phyloP scores from a whole-genome alignment of 2,797 vertebrate species.

The Rhadinocentrus ornatus region DNA sequence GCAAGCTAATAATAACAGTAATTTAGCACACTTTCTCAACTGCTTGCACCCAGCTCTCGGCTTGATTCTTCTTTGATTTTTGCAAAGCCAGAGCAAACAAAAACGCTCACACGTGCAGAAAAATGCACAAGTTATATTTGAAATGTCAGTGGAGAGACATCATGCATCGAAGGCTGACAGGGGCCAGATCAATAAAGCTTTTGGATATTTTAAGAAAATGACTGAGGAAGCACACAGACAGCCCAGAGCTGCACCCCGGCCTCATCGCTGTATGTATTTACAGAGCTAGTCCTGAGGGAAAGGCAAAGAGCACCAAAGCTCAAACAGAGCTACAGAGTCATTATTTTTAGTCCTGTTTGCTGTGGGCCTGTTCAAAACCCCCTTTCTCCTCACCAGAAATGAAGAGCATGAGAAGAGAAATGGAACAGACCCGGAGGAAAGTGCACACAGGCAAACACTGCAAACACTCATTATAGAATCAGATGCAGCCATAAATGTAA shows the following conservation, averaged over 20 bases:
- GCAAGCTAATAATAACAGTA: slow-evolving; percentile 68
- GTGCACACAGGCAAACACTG: slow-evolving; percentile 38
- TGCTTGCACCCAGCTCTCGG: slow-evolving; percentile 19
- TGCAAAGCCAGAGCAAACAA: slow-evolving; percentile 36
- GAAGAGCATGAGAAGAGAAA: slow-evolving; percentile 66
- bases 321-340: slow-evolving; percentile 81
- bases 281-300: slow-evolving; percentile 79
- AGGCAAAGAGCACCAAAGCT: slow-evolving; percentile 79
- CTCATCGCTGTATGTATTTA: slow-evolving; percentile 71
- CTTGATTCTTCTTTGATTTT: slow-evolving; percentile 35
- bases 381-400: slow-evolving; percentile 68
- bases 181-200: slow-evolving; percentile 77
- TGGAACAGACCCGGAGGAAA: slow-evolving; percentile 59
- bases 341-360: slow-evolving; percentile 87
- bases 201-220: slow-evolving; percentile 81
- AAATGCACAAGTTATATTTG: slow-evolving; percentile 28
- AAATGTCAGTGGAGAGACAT: slow-evolving; percentile 53
- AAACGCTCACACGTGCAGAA: slow-evolving; percentile 10
- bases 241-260: slow-evolving; percentile 59
- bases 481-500: slow-evolving; percentile 59
- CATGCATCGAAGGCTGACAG: slow-evolving; percentile 58
- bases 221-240: slow-evolving; percentile 70
- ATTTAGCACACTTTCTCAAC: slow-evolving; percentile 55
- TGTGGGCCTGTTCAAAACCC: slow-evolving; percentile 72
- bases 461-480: slow-evolving; percentile 65